Base-by-base conservation (phyloP, 2,888 invertebrate genomes). In the Cepaea hortensis region DNA sequence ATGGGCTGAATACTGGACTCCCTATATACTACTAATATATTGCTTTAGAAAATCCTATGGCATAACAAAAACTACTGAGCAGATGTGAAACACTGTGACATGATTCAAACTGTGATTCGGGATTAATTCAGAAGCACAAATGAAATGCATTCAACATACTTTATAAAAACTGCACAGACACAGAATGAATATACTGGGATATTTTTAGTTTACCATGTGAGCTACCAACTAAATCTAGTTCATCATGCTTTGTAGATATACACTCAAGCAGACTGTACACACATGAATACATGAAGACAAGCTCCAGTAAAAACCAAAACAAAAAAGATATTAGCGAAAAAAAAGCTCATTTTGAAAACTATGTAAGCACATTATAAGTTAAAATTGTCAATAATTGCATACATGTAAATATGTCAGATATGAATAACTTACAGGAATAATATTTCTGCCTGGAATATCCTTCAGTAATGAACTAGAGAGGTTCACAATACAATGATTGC, bases 21-120 rank as follows among this genome's bases (percentile, higher is more conserved):
- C 55, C 11, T 55, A 11, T 55, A 55, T 11, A 55, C 55, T 9
- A 55, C 55, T 55, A 9, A 11, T 55, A 55, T 11, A 55, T 55
- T 9, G 6, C 11, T 55, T 55, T 11, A 55, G 55, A 55, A 55
- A 11, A 55, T 9, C 11, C 55, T 55, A 11, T 55, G 55, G 55
- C 55, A 55, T 55, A 61, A 55, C 18, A 62, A 79, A 23, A n/a
- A 61, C 0, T 23, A 23, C 20, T 68, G 11, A 81, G 70, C 81
- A 81, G 81, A 50, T 50, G 68, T 68, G 81, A 65, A 81, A 81
- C 68, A 81, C 15, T 35, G 81, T 62, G 81, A 50, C 70, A 70
- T n/a, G 3, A n/a, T 55, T 55, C 50, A 46, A 81, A 35, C 7
- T 23, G n/a, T 62, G 79, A 35, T 35, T 20, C 79, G 35, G 79